Evolutionary conservation across 35 echinoderm and acorn worm genomes (phyloP).

Genomic region (Ophiothrix spiculata): DNA sequence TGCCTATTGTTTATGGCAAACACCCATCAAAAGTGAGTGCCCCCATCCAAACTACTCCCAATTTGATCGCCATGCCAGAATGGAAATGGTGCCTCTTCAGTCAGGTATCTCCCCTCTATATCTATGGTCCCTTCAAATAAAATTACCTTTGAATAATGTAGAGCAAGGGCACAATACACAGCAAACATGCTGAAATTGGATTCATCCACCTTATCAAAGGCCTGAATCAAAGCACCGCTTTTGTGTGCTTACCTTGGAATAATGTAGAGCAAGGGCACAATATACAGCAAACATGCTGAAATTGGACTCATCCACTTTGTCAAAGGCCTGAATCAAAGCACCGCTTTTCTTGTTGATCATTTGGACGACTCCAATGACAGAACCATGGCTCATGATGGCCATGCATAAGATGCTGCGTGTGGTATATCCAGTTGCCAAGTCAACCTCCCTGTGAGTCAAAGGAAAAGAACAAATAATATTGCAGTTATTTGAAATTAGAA

Average conservation of each 20-base stretch:
- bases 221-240: constrained; percentile 21
- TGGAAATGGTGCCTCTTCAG: no score
- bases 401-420: constrained; percentile 92
- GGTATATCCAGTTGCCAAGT: constrained; percentile 74
- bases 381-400: constrained; percentile 79
- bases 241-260: constrained; percentile 72
- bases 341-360: constrained; percentile 81
- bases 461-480: background rate
- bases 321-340: constrained; percentile 53
- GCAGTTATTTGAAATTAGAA: background rate
- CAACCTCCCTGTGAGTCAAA: constrained; percentile 72
- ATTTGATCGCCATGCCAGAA: no score
- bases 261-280: constrained; percentile 95
- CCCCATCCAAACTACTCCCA: no score
- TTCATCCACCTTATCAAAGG: constrained; percentile 84
- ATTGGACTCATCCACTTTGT: constrained; percentile 81
- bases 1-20: no score
- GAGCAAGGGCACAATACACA: constrained; percentile 89
- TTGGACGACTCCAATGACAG: constrained; percentile 87
- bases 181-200: constrained; percentile 96
- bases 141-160: constrained; percentile 95
- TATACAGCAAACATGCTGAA: constrained; percentile 96
- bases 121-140: background rate
- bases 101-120: no score
- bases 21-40: no score